phyloP scores from a whole-genome alignment of 1,140 invertebrate genomes.

The Megalonaias nervosa region DNA sequence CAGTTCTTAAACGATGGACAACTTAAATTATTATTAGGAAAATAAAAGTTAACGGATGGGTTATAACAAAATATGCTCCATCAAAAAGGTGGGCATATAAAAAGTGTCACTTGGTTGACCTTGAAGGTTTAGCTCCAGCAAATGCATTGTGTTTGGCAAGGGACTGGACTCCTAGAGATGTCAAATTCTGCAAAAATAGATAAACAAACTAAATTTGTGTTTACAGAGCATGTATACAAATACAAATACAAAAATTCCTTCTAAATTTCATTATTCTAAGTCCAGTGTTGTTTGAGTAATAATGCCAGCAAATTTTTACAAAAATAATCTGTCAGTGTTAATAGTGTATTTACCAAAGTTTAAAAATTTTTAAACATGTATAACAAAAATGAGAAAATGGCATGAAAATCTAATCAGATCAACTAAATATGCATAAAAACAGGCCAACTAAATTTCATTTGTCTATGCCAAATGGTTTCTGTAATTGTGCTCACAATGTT shows the following conservation, averaged over 20 bases:
- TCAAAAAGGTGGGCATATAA: no score
- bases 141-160: slow-evolving; percentile 73
- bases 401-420: no score
- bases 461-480: background rate
- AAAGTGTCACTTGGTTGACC: slow-evolving; percentile 40
- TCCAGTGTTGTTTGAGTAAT: background rate
- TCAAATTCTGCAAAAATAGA: slow-evolving; percentile 74
- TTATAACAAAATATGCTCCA: no score
- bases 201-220: slow-evolving; percentile 10
- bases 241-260: background rate
- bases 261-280: background rate
- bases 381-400: background rate
- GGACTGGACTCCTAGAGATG: slow-evolving; percentile 78
- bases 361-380: background rate
- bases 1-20: no score
- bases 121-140: slow-evolving; percentile 59
- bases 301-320: background rate
- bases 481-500: no score
- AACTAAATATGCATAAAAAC: no score
- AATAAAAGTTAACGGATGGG: no score
- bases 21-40: no score
- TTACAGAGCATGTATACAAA: background rate
- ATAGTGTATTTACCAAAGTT: background rate
- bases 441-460: no score
- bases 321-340: background rate